These are phyloP conservation scores for Dinothrombium tinctorium DNA, from an alignment of 1,140 invertebrate species.

Conservation along the genomic window DNA sequence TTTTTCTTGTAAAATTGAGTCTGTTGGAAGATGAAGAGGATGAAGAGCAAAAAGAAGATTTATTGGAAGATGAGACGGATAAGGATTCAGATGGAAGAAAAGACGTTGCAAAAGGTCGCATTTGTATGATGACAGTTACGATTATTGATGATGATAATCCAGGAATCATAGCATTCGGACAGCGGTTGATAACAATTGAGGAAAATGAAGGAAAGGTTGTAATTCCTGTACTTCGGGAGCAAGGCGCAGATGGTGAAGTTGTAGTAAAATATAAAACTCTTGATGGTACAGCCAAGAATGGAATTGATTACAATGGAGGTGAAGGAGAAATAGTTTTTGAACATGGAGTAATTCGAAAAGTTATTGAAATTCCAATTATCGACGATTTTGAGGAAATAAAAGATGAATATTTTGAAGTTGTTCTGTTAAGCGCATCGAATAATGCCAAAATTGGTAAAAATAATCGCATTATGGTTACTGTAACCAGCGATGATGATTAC, in stretches of 20 bases:
- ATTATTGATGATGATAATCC: conserved; percentile 40
- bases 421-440: conserved; percentile 27
- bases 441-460: conserved; percentile 32
- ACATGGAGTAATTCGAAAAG: conserved; percentile 28
- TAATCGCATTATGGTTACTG: conserved; percentile 34
- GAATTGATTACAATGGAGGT: conserved; percentile 30
- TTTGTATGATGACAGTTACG: conserved; percentile 34
- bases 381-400: conserved; percentile 37
- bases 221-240: conserved; percentile 28
- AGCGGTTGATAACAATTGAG: conserved; percentile 33
- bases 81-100: no score
- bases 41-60: conserved; percentile 10
- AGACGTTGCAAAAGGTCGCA: conserved; percentile 27
- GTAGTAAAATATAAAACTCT: conserved; percentile 31
- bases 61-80: no score
- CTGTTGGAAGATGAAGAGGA: conserved; percentile 19
- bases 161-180: conserved; percentile 32
- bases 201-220: conserved; percentile 30
- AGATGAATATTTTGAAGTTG: conserved; percentile 38
- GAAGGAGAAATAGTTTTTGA: conserved; percentile 31
- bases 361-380: conserved; percentile 33
- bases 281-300: conserved; percentile 31
- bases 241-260: conserved; percentile 33
- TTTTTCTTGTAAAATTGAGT: conserved; percentile 33
- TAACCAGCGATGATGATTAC: conserved; percentile 39